A percentile compares a stretch with the other conserved stretches of the same genome.
phyloP scores from a whole-genome alignment of 2,888 invertebrate genomes.

The Agrotis segetum region DNA sequence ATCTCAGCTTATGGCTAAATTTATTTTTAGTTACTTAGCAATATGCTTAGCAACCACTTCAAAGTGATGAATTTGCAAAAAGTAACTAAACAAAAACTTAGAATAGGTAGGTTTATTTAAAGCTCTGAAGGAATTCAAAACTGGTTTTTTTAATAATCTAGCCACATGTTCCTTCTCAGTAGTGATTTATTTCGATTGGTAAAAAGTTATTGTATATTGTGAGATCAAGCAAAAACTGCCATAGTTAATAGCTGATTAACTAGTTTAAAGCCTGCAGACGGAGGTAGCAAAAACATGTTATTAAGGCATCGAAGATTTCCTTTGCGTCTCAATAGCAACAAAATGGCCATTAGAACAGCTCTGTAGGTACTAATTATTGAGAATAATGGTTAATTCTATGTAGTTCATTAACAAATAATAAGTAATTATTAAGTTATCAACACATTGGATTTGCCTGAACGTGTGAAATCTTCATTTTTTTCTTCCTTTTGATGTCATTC shows the following conservation, averaged over 20 bases:
- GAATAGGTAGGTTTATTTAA: background rate
- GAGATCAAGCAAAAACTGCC: slow-evolving; percentile 22
- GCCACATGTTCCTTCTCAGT: background rate
- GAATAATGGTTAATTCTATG: slow-evolving; percentile 11
- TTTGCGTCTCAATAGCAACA: slow-evolving; percentile 22
- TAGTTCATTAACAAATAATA: slow-evolving; percentile 38
- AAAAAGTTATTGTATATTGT: slow-evolving; percentile 8
- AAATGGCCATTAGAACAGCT: slow-evolving; percentile 4
- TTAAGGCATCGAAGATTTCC: slow-evolving; percentile 3
- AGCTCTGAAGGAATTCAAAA: slow-evolving; percentile 10
- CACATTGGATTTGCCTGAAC: slow-evolving; percentile 54
- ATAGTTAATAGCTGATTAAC: slow-evolving; percentile 6
- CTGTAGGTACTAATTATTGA: background rate
- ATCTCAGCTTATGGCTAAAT: background rate
- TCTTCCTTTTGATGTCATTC: slow-evolving; percentile 70
- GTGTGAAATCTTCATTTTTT: slow-evolving; percentile 72
- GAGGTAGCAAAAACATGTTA: slow-evolving; percentile 33
- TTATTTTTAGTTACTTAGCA: background rate
- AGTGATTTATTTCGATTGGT: slow-evolving; percentile 8
- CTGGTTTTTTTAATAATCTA: slow-evolving; percentile 15
- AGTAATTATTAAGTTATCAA: slow-evolving; percentile 64
- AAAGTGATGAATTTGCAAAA: background rate
- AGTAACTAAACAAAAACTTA: slow-evolving; percentile 8
- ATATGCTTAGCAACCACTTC: background rate
- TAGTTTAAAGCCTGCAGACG: slow-evolving; percentile 2